phyloP scores from a whole-genome alignment of 2,113 vertebrate genomes.

The Mustela nigripes region DNA sequence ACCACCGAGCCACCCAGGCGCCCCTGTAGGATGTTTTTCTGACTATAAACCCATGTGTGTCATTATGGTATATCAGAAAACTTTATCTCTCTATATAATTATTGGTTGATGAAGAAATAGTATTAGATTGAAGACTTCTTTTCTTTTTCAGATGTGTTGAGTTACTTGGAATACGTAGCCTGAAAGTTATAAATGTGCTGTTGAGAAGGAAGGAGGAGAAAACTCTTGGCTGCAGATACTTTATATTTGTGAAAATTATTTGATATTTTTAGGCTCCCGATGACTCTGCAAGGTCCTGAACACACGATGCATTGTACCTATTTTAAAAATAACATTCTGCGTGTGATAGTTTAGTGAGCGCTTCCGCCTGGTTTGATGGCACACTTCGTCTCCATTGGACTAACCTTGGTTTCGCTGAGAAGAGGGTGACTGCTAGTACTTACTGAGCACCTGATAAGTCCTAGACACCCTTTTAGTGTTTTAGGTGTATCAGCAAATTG shows the following conservation, averaged over 20 bases:
- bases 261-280: conserved; percentile 51
- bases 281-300: not conserved
- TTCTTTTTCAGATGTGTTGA: conserved; percentile 7
- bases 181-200: not conserved
- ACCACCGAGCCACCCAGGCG: no score
- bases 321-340: conserved; percentile 31
- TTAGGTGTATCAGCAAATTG: not conserved
- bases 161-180: not conserved
- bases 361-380: not conserved
- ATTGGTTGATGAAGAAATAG: not conserved
- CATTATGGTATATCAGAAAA: not conserved
- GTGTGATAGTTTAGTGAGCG: not conserved
- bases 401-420: not conserved
- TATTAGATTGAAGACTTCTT: conserved; percentile 25
- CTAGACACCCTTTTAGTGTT: not conserved
- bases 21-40: not conserved
- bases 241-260: conserved; percentile 59
- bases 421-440: not conserved
- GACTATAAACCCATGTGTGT: not conserved
- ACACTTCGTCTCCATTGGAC: not conserved
- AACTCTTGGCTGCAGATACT: not conserved
- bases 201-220: conserved; percentile 50
- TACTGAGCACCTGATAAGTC: not conserved
- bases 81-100: not conserved
- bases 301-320: not conserved